These are phyloP conservation scores for Epinephelus coioides DNA, from an alignment of 2,797 vertebrate genomes.

Conservation along the genomic window DNA sequence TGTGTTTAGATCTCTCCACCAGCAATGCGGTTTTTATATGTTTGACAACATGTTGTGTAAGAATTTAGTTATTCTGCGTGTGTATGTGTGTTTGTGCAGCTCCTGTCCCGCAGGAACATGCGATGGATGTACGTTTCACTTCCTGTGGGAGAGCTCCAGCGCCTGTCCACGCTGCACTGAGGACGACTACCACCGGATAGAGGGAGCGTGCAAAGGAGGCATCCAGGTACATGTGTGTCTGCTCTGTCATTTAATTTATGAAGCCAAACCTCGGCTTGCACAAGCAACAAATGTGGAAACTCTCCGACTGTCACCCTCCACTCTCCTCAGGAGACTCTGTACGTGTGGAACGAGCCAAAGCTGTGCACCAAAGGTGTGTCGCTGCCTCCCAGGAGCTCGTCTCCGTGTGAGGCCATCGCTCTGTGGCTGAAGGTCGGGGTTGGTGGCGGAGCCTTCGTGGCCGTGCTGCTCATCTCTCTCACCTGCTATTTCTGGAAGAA, in stretches of 20 bases:
- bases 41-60: too few relatives aligned
- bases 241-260: too few relatives aligned
- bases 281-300: neutral
- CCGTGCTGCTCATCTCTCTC: conserved; percentile 92
- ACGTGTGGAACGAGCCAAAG: conserved; percentile 96
- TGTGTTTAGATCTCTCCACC: neutral
- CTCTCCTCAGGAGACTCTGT: conserved; percentile 90
- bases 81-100: conserved; percentile 78
- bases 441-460: conserved; percentile 91
- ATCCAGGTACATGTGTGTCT: conserved; percentile 83
- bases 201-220: conserved; percentile 93
- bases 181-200: conserved; percentile 93
- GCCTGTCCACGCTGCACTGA: conserved; percentile 93
- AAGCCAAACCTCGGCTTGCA: neutral
- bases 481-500: conserved; percentile 99
- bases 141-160: conserved; percentile 94
- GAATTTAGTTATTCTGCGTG: neutral
- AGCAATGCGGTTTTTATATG: too few relatives aligned
- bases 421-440: conserved; percentile 96
- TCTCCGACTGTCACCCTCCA: neutral
- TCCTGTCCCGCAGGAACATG: conserved; percentile 95
- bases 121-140: conserved; percentile 94
- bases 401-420: conserved; percentile 92
- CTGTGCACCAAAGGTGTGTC: conserved; percentile 90
- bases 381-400: conserved; percentile 89